Conservation (phyloP, 2,113 vertebrate species). For the Corapipo altera region DNA sequence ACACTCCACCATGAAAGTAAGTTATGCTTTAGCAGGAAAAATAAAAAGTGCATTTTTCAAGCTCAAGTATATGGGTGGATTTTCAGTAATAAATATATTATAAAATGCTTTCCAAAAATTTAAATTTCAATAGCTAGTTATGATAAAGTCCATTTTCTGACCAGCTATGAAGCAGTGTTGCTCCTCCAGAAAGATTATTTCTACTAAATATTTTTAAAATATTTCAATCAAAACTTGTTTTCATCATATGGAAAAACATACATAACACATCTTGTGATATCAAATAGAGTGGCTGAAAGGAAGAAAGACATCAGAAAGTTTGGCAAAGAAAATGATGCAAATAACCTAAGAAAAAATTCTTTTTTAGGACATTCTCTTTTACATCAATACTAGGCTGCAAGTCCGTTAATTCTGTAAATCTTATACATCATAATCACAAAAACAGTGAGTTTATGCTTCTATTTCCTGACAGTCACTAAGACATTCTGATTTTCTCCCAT, state of each 20-base stretch:
- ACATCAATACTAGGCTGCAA: not conserved
- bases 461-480: not conserved
- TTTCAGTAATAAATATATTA: not conserved
- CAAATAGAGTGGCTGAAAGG: not conserved
- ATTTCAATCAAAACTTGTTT: not conserved
- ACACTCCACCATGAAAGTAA: not conserved
- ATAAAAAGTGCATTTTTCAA: not conserved
- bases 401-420: not conserved
- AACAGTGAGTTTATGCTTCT: not conserved
- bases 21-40: not conserved
- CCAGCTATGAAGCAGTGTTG: not conserved
- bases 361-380: not conserved
- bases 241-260: not conserved
- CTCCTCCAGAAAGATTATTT: not conserved
- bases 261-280: not conserved
- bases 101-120: not conserved
- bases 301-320: not conserved
- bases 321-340: not conserved
- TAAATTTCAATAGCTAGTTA: not conserved
- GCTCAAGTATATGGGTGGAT: not conserved
- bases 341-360: not conserved
- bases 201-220: not conserved
- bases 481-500: not conserved
- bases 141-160: not conserved
- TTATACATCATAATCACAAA: not conserved